Conservation (phyloP, 2,113 vertebrate species). For the Takifugu flavidus region DNA sequence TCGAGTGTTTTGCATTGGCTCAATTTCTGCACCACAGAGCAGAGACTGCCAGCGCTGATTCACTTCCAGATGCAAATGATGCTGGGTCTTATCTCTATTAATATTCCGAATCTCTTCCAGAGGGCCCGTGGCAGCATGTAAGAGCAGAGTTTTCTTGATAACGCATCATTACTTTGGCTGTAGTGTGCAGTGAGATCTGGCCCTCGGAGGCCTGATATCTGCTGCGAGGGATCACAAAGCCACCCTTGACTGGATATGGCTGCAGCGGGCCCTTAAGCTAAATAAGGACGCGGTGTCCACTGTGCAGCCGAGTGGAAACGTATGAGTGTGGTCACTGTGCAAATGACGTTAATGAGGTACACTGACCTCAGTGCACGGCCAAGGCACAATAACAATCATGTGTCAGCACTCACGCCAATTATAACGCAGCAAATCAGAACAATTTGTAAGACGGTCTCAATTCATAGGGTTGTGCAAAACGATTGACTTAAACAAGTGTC, state of each 20-base stretch:
- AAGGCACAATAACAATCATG: slow-evolving; percentile 67
- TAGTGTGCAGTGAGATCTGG: slow-evolving; percentile 42
- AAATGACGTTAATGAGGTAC: slow-evolving; percentile 73
- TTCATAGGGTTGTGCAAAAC: slow-evolving; percentile 18
- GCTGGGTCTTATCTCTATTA: slow-evolving; percentile 23
- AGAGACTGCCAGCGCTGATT: slow-evolving; percentile 4
- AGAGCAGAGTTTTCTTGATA: slow-evolving; percentile 16
- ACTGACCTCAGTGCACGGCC: slow-evolving; percentile 64
- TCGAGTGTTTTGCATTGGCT: not conserved
- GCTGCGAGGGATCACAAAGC: slow-evolving; percentile 52
- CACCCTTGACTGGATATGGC: slow-evolving; percentile 68
- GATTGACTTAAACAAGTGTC: slow-evolving; percentile 18
- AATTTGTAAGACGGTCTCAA: slow-evolving; percentile 55
- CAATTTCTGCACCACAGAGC: not conserved
- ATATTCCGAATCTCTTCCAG: slow-evolving; percentile 41
- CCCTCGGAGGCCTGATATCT: slow-evolving; percentile 22
- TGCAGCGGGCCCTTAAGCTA: slow-evolving; percentile 64
- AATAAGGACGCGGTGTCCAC: slow-evolving; percentile 69
- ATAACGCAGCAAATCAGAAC: slow-evolving; percentile 63
- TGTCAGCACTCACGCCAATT: slow-evolving; percentile 66
- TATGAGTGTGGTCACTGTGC: slow-evolving; percentile 67
- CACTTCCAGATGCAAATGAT: slow-evolving; percentile 32
- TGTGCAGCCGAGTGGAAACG: slow-evolving; percentile 66
- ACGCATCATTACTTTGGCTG: slow-evolving; percentile 44
- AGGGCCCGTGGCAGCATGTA: slow-evolving; percentile 34